Evolutionary conservation across 2,797 vertebrate species (phyloP).

Genomic region (Nothura maculosa): DNA sequence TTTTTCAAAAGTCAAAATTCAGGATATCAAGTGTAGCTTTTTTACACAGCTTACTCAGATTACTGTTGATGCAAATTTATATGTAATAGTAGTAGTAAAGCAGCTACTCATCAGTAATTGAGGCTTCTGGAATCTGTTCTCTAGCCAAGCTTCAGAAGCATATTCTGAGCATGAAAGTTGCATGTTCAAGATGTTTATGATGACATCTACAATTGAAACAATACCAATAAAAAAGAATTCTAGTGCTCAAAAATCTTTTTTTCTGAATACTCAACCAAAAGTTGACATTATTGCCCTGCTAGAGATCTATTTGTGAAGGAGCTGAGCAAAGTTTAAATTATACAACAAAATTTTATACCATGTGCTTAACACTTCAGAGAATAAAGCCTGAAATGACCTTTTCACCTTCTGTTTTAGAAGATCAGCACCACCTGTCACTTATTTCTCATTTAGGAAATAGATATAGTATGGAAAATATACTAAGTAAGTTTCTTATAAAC

Average conservation of each 20-base stretch:
- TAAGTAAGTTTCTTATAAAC: not conserved
- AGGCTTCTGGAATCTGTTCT: not conserved
- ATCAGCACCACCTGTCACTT: not conserved
- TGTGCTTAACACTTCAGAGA: not conserved
- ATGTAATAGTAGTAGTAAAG: not conserved
- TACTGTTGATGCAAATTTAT: not conserved
- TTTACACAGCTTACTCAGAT: not conserved
- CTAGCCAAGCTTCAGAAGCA: not conserved
- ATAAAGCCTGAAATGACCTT: constrained; percentile 16
- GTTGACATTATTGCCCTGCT: not conserved
- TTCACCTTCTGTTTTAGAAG: constrained; percentile 23
- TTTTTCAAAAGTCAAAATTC: not conserved
- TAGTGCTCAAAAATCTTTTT: not conserved
- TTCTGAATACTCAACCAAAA: not conserved
- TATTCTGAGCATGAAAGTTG: not conserved
- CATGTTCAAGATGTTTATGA: not conserved
- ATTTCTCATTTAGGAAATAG: constrained; percentile 23
- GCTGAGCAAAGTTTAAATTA: not conserved
- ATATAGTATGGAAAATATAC: not conserved
- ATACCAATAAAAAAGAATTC: not conserved
- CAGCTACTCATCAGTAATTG: not conserved
- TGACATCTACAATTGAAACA: not conserved
- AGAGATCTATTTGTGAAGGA: not conserved
- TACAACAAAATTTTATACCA: not conserved
- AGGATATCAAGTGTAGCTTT: not conserved